Evolutionary conservation across 2,888 invertebrate genomes (phyloP).

Genomic region (Deilephila elpenor): DNA sequence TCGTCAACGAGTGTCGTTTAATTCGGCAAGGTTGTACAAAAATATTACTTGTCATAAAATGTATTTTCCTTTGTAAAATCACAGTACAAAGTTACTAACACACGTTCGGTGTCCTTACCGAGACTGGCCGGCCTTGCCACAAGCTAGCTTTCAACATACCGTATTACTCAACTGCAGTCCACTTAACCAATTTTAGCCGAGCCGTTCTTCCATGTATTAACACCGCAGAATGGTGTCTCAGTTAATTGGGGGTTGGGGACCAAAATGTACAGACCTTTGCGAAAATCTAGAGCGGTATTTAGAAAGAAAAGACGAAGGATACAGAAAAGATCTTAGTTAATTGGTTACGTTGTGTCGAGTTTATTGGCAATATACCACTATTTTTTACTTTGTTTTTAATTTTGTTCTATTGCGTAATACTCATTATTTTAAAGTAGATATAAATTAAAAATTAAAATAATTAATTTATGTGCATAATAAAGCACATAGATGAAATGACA

Average conservation of each 20-base stretch:
- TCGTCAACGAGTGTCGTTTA: background rate
- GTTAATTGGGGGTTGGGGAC: conserved; percentile 38
- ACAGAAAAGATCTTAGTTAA: conserved; percentile 39
- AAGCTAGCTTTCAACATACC: conserved; percentile 67
- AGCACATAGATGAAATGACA: background rate
- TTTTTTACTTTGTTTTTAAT: background rate
- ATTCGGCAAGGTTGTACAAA: conserved; percentile 16
- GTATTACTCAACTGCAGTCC: conserved; percentile 57
- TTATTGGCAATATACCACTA: conserved; percentile 31
- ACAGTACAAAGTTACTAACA: conserved; percentile 38
- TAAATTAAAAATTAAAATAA: too few species aligned
- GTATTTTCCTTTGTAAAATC: conserved; percentile 28
- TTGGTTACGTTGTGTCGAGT: conserved; percentile 34
- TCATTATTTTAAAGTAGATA: too few species aligned
- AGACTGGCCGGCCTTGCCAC: conserved; percentile 67
- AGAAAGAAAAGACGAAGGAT: conserved; percentile 34
- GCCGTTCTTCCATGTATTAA: conserved; percentile 35
- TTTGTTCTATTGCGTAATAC: background rate
- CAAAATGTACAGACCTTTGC: conserved; percentile 45
- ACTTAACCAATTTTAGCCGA: conserved; percentile 43
- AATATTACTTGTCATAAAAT: conserved; percentile 25
- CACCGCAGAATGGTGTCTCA: conserved; percentile 37
- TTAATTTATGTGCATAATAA: too few species aligned
- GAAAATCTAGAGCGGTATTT: conserved; percentile 41
- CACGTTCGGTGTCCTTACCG: conserved; percentile 63